Base-by-base conservation (phyloP, 1,140 invertebrate genomes). In the Megalonaias nervosa region DNA sequence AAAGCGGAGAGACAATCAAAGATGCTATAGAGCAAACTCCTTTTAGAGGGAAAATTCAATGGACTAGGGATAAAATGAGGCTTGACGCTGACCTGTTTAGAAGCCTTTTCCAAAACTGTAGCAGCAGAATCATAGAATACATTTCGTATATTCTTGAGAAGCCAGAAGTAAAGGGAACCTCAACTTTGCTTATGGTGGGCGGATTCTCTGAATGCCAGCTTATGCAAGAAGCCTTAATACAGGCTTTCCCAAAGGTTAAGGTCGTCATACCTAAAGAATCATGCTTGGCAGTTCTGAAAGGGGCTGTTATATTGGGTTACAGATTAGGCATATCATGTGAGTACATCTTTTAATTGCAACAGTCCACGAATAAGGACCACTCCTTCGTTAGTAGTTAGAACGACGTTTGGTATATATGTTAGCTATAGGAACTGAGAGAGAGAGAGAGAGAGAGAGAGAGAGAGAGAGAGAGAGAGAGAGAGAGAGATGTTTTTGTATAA, bases 281-380 rank as follows among this genome's bases (percentile, higher is more conserved):
- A 23, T 69, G 68, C 13, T 56, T 76, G 4, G 61, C 67, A 14
- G 79, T 80, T 13, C 56, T 80, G 26, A 80, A 72, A 57, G 79
- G 79, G 6, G 74, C 79, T 38, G 79, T 76, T 31, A 72, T 76
- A 62, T 80, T 75, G 55, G 79, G 79, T 21, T 74, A 80, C 58
- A 61, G 67, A 17, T n/a, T n/a, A n/a, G n/a, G n/a, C n/a, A n/a
- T n/a, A n/a, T n/a, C n/a, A n/a, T n/a, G n/a, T n/a, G n/a, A n/a
- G n/a, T n/a, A n/a, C n/a, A n/a, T n/a, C n/a, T n/a, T n/a, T n/a
- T n/a, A n/a, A n/a, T n/a, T n/a, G n/a, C n/a, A n/a, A n/a, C n/a
- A n/a, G n/a, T n/a, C n/a, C n/a, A n/a, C n/a, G n/a, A n/a, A n/a
- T n/a, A n/a, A n/a, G n/a, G n/a, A n/a, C n/a, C n/a, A n/a, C n/a